Conservation (phyloP, 2,113 vertebrate genomes). For the Isurus oxyrinchus region DNA sequence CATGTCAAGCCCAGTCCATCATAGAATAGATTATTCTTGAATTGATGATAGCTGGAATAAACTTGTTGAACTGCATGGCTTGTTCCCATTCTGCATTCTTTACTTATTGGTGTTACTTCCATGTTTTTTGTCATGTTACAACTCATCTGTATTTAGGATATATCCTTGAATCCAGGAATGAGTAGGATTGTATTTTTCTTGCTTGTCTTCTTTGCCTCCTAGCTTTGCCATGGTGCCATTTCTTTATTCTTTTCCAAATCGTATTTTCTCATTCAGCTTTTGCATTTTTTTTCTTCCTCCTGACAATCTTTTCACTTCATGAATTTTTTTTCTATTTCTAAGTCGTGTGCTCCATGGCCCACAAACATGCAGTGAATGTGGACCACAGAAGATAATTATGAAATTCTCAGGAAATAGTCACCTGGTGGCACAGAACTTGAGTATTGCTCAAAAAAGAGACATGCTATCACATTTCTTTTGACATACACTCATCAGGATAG, state of each 20-base stretch:
- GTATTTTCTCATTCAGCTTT: not conserved
- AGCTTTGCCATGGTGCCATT: not conserved
- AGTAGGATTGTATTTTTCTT: not conserved
- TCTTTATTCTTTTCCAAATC: not conserved
- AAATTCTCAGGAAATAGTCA: not conserved
- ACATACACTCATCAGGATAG: no score
- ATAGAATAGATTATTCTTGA: not conserved
- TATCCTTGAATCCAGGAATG: not conserved
- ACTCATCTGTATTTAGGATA: not conserved
- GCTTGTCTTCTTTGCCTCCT: not conserved
- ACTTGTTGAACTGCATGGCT: not conserved
- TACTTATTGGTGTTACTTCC: not conserved
- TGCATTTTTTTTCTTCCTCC: not conserved
- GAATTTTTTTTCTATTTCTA: not conserved
- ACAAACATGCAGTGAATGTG: not conserved
- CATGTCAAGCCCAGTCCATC: not conserved
- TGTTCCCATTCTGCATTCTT: not conserved
- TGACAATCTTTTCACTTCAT: not conserved
- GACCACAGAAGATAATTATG: not conserved
- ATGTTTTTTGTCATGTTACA: not conserved
- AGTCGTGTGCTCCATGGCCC: not conserved
- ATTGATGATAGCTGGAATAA: not conserved
- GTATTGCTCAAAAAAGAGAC: no score
- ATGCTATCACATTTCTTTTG: no score
- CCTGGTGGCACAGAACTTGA: no score